These are phyloP conservation scores for Poecilia picta DNA, from an alignment of 2,797 vertebrate species.

Conservation along the genomic window DNA sequence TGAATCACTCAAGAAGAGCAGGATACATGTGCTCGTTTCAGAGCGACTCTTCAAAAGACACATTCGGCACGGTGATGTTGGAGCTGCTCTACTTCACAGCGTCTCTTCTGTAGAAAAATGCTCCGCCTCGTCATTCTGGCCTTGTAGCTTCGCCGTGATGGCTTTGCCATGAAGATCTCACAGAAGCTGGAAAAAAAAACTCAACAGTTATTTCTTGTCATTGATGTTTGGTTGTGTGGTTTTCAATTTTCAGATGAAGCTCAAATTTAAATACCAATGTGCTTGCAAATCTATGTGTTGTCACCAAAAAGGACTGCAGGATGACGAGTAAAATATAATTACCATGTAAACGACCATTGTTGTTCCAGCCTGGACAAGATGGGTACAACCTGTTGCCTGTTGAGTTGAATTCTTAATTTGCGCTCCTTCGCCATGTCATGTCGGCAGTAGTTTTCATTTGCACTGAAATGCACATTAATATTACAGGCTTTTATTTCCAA, in stretches of 20 bases:
- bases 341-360: not conserved
- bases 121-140: slow-evolving; percentile 12
- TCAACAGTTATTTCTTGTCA: not conserved
- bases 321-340: not conserved
- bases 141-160: slow-evolving; percentile 11
- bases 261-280: not conserved
- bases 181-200: not conserved
- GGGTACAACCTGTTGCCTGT: not conserved
- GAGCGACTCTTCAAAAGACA: slow-evolving; percentile 45
- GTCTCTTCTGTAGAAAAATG: not conserved
- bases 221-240: not conserved
- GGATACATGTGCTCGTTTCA: slow-evolving; percentile 64
- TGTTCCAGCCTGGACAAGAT: not conserved
- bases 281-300: not conserved
- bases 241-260: not conserved
- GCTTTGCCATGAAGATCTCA: not conserved
- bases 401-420: not conserved
- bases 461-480: not conserved
- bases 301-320: not conserved
- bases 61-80: not conserved
- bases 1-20: slow-evolving; percentile 74
- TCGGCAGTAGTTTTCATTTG: not conserved
- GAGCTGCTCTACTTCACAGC: not conserved
- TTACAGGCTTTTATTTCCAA: not conserved
- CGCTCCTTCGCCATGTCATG: not conserved